Base-by-base conservation (phyloP, 2,888 invertebrate genomes). In the Leucophenga montana region DNA sequence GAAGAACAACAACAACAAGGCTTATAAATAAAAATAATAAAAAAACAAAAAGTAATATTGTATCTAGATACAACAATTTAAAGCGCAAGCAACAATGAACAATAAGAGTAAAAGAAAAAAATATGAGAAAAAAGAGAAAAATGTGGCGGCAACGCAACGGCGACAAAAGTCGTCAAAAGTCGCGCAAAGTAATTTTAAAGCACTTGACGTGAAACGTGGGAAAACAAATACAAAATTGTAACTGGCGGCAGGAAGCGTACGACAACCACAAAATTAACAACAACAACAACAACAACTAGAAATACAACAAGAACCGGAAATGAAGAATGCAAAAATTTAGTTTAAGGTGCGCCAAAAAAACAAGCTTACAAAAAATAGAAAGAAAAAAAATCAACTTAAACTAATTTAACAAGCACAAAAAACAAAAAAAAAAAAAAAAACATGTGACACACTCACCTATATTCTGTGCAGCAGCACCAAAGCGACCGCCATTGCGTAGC, bases 361-460 rank as follows among this genome's bases (percentile, higher is more conserved):
- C 4, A 27, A 27, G 14, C 3, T 8, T 14, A 22, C 22, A 57
- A 57, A 5, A 27, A 56, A 56, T 22, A 56, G 20, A 56, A 18
- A 20, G 11, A 20, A n/a, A 2, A 11, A n/a, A 50, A 50, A 50
- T 6, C n/a, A 1, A 11, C 8, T n/a, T 57, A 14, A n/a, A n/a
- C n/a, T n/a, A 27, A 57, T n/a, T 9, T 57, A 56, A 13, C 56
- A 9, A 14, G 16, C 14, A 61, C 2, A 61, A 61, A 39, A 39
- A 39, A 61, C 16, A 39, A 20, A 61, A n/a, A 57, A 9, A 59
- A 33, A 14, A 16, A 8, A 4, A 57, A 27, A 27, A 27, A 57
- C 11, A 39, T 39, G 61, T 82, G 85, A 84, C 85, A 85, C 78
- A 85, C 86, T 87, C 85, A 86, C 87, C 87, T 85, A 86, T 86